These are phyloP conservation scores for Smittia sp. DNA, from an alignment of 2,888 invertebrate species.

Conservation along the genomic window DNA sequence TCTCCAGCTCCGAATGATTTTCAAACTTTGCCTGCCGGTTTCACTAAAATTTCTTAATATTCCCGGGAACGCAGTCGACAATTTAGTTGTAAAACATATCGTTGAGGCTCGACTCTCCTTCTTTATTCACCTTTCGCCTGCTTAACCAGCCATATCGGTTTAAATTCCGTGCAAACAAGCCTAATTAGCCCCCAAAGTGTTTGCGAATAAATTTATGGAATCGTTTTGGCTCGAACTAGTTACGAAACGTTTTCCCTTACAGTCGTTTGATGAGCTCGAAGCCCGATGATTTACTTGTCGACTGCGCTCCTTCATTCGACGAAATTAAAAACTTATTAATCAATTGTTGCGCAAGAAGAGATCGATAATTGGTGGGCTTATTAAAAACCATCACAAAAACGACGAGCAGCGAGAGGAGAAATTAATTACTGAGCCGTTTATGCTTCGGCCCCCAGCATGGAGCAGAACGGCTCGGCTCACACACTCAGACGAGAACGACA, in stretches of 20 bases:
- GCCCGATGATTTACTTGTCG: background rate
- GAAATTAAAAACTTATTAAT: background rate
- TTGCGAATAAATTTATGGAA: background rate
- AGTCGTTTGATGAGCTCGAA: too few species aligned
- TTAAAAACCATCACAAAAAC: background rate
- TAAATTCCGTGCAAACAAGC: background rate
- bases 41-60: too few species aligned
- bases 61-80: too few species aligned
- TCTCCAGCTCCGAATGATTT: too few species aligned
- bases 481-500: background rate
- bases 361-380: conserved; percentile 9
- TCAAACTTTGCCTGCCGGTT: too few species aligned
- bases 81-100: too few species aligned
- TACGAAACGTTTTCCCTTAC: background rate
- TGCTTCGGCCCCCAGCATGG: background rate
- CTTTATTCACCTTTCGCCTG: background rate
- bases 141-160: background rate
- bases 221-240: background rate
- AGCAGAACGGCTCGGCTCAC: background rate
- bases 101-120: too few species aligned
- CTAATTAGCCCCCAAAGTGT: conserved; percentile 4
- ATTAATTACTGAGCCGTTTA: background rate
- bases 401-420: background rate
- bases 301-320: background rate
- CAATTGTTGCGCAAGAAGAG: background rate